A percentile compares a stretch with the other conserved stretches of the same genome.
Conservation (phyloP, 2,113 vertebrate species). For the Psittacara wagleri region DNA sequence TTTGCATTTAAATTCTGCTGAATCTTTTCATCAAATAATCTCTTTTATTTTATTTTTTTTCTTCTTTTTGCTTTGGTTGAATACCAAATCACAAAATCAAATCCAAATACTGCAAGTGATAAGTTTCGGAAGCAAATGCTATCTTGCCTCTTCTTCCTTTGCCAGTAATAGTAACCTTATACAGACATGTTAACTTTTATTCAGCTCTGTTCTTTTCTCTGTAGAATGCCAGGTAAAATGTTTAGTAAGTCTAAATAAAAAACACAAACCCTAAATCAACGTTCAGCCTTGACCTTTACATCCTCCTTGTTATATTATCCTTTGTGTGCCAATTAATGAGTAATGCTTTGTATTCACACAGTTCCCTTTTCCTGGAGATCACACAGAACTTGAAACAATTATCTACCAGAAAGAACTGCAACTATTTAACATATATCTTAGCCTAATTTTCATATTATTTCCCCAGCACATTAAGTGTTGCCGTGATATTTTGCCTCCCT, state of each 20-base stretch:
- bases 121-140: neutral
- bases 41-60: neutral
- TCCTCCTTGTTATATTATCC: neutral
- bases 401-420: neutral
- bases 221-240: neutral
- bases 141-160: neutral
- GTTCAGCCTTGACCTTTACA: neutral
- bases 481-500: neutral
- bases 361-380: neutral
- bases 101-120: neutral
- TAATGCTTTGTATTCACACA: neutral
- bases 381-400: neutral
- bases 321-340: neutral
- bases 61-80: neutral
- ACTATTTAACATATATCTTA: neutral
- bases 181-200: neutral
- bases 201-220: neutral
- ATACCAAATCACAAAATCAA: neutral
- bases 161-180: neutral
- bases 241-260: neutral
- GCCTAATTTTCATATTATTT: slow-evolving; percentile 1
- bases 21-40: neutral
- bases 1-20: neutral
- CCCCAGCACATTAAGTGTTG: neutral
- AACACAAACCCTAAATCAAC: neutral